Base-by-base conservation (phyloP, 2,797 vertebrate genomes). In the Periparus ater region DNA sequence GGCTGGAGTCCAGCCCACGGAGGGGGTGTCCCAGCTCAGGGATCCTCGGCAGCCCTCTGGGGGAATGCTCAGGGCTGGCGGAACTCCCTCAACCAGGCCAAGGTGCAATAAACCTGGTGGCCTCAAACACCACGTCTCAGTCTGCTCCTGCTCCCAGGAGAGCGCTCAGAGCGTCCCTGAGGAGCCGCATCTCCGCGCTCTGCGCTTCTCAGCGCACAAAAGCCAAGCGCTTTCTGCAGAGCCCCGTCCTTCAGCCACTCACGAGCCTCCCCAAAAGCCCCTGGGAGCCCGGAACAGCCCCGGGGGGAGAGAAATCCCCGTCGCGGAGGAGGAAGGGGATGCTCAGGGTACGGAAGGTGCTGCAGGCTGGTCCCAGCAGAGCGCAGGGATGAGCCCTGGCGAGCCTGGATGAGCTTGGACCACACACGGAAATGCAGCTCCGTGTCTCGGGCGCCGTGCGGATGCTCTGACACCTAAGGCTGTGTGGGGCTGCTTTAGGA, bases 111-210 rank as follows among this genome's bases (percentile, higher is more conserved):
- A 58, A 55, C 1, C 58, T 48, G 40, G 8, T 21, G 19, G 21
- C 32, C 51, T 7, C 32, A 20, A 11, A 10, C 42, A 12, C 5
- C 48, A 0, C 2, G 1, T 5, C 48, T 11, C 60, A 1, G 7
- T 0, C 22, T 32, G 6, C 27, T 19, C 38, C 36, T 26, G 40
- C 67, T 63, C 18, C 42, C 29, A 6, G 61, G 38, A 16, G 11
- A 12, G n/a, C 23, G 34, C 5, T 22, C 30, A 17, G 42, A 45
- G 44, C 60, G 11, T 13, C 27, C 40, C 3, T 2, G 27, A 21
- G 13, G 44, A 48, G 1, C 54, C 1, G 42, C 9, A 2, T 13
- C 57, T 48, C 9, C 19, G 47, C 4, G 0, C 36, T 5, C 2
- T 1, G 8, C 2, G 3, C 3, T 54, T 29, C 44, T 17, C 47